phyloP scores from a whole-genome alignment of 2,113 vertebrate genomes.

The Ifrita kowaldi region DNA sequence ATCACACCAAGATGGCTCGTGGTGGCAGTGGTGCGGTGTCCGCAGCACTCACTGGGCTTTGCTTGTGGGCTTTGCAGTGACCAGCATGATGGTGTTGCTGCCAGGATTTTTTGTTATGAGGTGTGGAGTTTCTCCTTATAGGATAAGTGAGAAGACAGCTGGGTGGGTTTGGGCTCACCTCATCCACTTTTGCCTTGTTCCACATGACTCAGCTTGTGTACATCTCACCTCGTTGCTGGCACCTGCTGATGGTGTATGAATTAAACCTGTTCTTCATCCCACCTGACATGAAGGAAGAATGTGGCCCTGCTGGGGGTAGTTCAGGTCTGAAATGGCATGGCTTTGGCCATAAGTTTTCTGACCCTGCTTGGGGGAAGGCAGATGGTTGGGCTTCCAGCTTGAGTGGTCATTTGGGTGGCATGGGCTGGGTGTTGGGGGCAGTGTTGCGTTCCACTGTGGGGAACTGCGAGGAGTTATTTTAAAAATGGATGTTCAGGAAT shows the following conservation, averaged over 20 bases:
- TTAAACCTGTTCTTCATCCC: neutral
- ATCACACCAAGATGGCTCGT: accelerated
- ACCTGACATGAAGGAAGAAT: neutral
- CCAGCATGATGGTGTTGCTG: neutral
- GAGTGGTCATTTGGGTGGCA: neutral
- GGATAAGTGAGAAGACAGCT: neutral
- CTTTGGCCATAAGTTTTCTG: neutral
- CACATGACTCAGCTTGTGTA: neutral
- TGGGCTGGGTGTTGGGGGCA: neutral
- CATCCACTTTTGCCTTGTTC: accelerated
- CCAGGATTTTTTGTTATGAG: neutral
- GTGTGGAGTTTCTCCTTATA: neutral
- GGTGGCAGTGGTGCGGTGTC: accelerated
- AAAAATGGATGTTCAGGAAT: neutral
- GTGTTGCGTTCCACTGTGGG: neutral
- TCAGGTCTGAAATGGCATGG: neutral
- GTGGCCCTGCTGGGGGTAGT: neutral
- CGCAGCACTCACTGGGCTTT: neutral
- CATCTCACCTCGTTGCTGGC: neutral
- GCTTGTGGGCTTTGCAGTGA: neutral
- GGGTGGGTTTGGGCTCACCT: neutral
- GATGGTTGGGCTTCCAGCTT: neutral
- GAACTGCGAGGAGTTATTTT: neutral
- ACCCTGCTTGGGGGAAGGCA: neutral
- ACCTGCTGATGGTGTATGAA: neutral